These are phyloP conservation scores for Anoura caudifer DNA, from an alignment of 2,113 vertebrate genomes.

Conservation along the genomic window DNA sequence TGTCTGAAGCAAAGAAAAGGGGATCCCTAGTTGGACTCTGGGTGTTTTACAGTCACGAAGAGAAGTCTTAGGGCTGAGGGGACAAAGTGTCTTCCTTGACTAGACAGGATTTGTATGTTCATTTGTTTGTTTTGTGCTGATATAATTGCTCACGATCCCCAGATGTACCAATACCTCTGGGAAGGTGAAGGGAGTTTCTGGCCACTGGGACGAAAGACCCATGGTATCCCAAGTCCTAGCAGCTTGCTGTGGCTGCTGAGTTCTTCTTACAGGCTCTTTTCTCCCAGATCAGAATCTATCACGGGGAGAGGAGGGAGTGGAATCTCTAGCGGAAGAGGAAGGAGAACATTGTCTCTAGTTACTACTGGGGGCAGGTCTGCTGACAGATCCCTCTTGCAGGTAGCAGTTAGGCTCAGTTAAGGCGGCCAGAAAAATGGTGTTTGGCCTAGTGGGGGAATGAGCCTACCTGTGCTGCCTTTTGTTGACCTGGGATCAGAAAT, in stretches of 20 bases:
- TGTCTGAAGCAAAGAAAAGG: background rate
- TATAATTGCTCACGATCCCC: background rate
- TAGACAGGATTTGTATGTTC: background rate
- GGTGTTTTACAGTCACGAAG: fast-evolving
- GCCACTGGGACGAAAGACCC: background rate
- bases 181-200: background rate
- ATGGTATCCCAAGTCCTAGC: background rate
- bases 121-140: background rate
- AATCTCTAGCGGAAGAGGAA: background rate
- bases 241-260: background rate
- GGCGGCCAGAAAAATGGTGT: background rate
- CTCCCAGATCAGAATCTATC: background rate
- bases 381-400: background rate
- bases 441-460: background rate
- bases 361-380: background rate
- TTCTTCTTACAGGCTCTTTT: background rate
- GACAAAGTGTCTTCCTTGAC: background rate
- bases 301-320: background rate
- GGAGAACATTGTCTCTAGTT: background rate
- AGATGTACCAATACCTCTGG: background rate
- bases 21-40: background rate
- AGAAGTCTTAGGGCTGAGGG: background rate
- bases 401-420: background rate
- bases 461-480: background rate
- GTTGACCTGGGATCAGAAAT: background rate